Evolutionary conservation across 1,140 invertebrate genomes (phyloP).

Genomic region (Babylonia areolata): DNA sequence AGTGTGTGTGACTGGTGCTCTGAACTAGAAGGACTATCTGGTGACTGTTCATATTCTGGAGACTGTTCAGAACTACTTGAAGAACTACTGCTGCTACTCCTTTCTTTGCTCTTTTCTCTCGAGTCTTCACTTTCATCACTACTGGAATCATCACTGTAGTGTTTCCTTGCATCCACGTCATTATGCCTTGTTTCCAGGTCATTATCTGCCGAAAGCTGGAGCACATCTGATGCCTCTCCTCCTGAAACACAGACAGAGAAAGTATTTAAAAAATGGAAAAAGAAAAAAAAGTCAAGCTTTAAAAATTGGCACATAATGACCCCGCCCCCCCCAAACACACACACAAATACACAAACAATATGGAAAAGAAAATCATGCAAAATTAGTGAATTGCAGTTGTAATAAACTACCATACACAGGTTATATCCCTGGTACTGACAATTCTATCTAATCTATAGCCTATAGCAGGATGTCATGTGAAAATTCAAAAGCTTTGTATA

Average conservation of each 20-base stretch:
- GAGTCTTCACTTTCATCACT: not conserved
- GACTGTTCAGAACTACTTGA: not conserved
- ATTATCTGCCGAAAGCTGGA: slow-evolving; percentile 17
- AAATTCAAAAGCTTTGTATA: too few species aligned
- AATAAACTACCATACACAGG: too few species aligned
- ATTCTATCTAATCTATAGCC: too few species aligned
- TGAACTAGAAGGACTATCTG: not conserved
- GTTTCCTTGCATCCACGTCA: not conserved
- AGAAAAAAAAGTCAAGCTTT: too few species aligned
- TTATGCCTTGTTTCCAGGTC: slow-evolving; percentile 15
- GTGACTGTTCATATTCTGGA: not conserved
- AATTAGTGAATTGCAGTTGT: too few species aligned
- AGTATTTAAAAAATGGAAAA: too few species aligned
- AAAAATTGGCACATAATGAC: too few species aligned
- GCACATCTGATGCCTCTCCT: slow-evolving; percentile 21
- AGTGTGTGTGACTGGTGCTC: not conserved
- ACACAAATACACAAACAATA: too few species aligned
- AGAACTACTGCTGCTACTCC: not conserved
- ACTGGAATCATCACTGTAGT: not conserved
- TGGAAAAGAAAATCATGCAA: too few species aligned
- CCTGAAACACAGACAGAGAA: not conserved
- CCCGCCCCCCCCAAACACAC: too few species aligned
- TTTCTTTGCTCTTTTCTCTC: not conserved
- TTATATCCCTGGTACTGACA: too few species aligned
- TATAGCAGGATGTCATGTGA: too few species aligned